These are phyloP conservation scores for Urosaurus nigricauda DNA, from an alignment of 2,797 vertebrate species.

Conservation along the genomic window DNA sequence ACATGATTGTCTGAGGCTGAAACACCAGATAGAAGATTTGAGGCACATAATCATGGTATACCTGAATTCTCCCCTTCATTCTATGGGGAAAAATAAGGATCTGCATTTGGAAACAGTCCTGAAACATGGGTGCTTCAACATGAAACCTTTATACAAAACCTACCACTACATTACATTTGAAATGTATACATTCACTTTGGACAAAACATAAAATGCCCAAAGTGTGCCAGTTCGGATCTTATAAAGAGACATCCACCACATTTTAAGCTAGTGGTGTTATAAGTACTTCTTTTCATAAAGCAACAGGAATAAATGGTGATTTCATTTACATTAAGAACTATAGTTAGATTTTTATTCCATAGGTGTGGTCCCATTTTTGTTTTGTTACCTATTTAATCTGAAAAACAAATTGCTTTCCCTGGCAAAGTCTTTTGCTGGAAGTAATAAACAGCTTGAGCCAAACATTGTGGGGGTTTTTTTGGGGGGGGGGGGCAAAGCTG, in stretches of 20 bases:
- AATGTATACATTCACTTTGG: background rate
- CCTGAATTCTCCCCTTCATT: background rate
- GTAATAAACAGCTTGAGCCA: constrained; percentile 17
- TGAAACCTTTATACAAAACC: background rate
- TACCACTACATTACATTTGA: background rate
- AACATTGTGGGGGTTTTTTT: too few relatives aligned
- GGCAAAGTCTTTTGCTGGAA: background rate
- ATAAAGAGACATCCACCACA: background rate
- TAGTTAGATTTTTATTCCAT: background rate
- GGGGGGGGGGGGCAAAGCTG: background rate
- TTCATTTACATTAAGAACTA: background rate
- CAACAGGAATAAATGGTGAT: background rate
- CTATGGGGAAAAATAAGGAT: background rate
- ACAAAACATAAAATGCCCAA: background rate
- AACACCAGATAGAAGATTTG: background rate
- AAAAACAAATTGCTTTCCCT: background rate
- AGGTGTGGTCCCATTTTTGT: background rate
- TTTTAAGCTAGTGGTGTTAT: background rate
- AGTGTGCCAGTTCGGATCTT: background rate
- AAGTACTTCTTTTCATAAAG: background rate
- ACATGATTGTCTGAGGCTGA: background rate
- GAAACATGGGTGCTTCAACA: background rate
- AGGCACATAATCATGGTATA: too few relatives aligned
- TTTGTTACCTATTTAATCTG: constrained; percentile 5
- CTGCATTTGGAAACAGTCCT: background rate